phyloP scores from a whole-genome alignment of 2,113 vertebrate genomes.

The Guaruba guarouba region DNA sequence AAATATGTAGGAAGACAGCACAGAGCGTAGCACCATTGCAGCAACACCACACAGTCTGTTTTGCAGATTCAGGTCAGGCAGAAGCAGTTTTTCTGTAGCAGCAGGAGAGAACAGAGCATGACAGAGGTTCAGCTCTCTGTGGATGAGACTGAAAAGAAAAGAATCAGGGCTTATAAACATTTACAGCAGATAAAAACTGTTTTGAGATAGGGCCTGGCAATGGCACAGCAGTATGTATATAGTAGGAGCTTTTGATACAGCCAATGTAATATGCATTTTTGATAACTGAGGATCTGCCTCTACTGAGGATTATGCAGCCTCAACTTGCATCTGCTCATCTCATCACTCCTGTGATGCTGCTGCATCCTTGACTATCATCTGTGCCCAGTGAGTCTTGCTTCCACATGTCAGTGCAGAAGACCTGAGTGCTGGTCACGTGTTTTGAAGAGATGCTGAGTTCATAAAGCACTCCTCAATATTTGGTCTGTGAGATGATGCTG shows the following conservation, averaged over 20 bases:
- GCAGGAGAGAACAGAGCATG: neutral
- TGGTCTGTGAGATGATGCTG: neutral
- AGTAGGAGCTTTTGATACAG: neutral
- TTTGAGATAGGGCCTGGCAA: neutral
- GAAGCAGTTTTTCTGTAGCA: neutral
- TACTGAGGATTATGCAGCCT: neutral
- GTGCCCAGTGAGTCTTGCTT: neutral
- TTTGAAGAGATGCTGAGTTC: neutral
- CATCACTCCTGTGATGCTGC: neutral
- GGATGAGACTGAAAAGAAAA: neutral
- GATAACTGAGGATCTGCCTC: neutral
- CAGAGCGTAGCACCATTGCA: fast-evolving
- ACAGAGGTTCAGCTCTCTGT: neutral
- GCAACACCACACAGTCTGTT: neutral
- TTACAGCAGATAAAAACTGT: neutral
- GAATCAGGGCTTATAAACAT: neutral
- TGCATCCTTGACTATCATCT: neutral
- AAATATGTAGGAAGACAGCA: neutral
- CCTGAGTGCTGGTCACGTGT: neutral
- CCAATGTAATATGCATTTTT: neutral
- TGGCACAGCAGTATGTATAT: neutral
- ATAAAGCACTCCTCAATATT: neutral
- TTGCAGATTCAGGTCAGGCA: neutral
- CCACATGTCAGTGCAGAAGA: neutral
- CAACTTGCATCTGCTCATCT: neutral